These are phyloP conservation scores for Peromyscus nudipes DNA, from an alignment of 2,797 vertebrate genomes.

Conservation along the genomic window DNA sequence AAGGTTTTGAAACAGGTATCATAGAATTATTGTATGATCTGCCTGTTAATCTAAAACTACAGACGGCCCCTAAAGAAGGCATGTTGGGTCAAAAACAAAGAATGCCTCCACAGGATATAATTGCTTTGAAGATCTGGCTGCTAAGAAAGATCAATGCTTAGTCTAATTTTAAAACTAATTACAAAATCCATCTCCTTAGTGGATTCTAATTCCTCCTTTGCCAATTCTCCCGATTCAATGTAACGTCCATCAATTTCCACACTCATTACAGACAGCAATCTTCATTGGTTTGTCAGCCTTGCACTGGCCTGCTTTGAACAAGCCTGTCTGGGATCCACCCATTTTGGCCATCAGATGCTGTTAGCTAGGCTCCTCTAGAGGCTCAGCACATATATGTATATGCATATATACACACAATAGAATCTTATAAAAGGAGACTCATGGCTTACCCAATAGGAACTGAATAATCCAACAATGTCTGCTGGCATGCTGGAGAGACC, in stretches of 20 bases:
- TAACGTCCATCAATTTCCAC: background rate
- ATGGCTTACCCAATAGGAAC: background rate
- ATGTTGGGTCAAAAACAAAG: background rate
- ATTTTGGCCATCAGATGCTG: background rate
- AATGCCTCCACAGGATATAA: background rate
- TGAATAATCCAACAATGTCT: background rate
- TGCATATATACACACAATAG: too few relatives aligned
- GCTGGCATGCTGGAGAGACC: background rate
- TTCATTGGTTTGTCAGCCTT: background rate
- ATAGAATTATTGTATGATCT: background rate
- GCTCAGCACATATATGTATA: background rate
- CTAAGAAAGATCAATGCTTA: background rate
- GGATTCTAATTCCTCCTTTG: background rate
- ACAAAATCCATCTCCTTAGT: background rate
- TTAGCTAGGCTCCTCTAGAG: background rate
- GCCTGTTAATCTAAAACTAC: background rate
- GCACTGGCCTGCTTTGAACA: background rate
- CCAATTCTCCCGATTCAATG: background rate
- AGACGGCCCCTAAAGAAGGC: background rate
- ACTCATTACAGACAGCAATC: background rate
- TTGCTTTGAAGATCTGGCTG: background rate
- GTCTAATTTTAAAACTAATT: conserved; percentile 5
- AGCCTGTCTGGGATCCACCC: background rate
- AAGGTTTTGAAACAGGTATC: background rate
- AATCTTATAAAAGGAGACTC: background rate